Evolutionary conservation across 2,888 invertebrate genomes (phyloP).

Genomic region (Cryptophagus acutangulus): DNA sequence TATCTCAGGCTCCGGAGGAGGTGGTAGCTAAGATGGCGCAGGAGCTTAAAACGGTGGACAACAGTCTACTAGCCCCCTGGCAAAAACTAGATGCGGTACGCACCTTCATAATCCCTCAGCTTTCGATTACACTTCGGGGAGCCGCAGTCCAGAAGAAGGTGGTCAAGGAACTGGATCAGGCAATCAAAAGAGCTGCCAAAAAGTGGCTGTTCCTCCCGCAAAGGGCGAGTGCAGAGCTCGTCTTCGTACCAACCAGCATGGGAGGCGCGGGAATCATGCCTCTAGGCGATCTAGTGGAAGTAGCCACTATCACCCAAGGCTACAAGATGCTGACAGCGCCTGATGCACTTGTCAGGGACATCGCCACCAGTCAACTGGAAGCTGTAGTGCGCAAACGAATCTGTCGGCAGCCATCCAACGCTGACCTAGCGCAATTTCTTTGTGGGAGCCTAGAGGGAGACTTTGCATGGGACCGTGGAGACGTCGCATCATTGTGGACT

Average conservation of each 20-base stretch:
- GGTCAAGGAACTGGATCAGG: conserved; percentile 26
- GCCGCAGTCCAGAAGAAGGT: conserved; percentile 26
- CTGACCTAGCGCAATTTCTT: no score
- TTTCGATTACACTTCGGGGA: conserved; percentile 32
- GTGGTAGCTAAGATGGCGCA: conserved; percentile 18
- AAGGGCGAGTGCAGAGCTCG: conserved; percentile 30
- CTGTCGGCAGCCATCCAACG: no score
- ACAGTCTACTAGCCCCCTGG: conserved; percentile 23
- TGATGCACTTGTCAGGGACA: no score
- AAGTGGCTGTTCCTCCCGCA: conserved; percentile 35
- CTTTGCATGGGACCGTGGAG: no score
- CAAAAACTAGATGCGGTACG: conserved; percentile 27
- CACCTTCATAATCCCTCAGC: conserved; percentile 30
- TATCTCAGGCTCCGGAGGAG: no score
- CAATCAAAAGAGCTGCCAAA: conserved; percentile 25
- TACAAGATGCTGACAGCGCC: no score
- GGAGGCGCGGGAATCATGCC: conserved; percentile 35
- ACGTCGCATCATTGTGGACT: no score
- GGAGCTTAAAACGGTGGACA: conserved; percentile 19
- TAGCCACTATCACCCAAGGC: no score
- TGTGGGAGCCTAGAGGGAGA: no score
- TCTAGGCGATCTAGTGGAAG: conserved; percentile 32
- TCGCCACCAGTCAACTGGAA: no score
- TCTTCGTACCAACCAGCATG: conserved; percentile 23
- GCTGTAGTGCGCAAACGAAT: no score